Conservation (phyloP, 2,113 vertebrate species). For the Emydura subglobosa region DNA sequence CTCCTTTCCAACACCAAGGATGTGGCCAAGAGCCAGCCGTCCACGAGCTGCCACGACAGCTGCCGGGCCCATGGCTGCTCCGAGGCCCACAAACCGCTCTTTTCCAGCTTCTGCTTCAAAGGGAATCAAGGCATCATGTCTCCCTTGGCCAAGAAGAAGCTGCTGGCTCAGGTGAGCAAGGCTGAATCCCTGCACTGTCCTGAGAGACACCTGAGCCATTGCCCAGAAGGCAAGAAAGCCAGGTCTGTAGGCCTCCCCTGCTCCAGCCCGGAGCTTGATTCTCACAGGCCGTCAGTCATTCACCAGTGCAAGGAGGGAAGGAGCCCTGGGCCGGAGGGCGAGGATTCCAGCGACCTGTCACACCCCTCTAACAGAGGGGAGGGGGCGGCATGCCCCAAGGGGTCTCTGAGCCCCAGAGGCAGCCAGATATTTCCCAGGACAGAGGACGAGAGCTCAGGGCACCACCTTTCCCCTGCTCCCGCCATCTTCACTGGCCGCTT, state of each 20-base stretch:
- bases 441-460: neutral
- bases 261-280: neutral
- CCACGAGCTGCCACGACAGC: neutral
- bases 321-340: neutral
- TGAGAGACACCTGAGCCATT: constrained; percentile 56
- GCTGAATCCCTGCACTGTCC: constrained; percentile 67
- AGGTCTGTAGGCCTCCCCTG: fast-evolving
- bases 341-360: neutral
- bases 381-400: neutral
- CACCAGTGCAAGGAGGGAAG: neutral
- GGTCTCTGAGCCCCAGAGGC: neutral
- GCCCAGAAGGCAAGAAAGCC: neutral
- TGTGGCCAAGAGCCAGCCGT: neutral
- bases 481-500: constrained; percentile 69
- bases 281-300: fast-evolving
- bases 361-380: neutral
- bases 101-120: constrained; percentile 76
- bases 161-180: constrained; percentile 90
- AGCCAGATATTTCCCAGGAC: neutral
- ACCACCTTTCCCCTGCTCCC: fast-evolving
- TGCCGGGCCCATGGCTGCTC: constrained; percentile 59
- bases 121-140: constrained; percentile 88
- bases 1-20: neutral
- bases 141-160: constrained; percentile 94
- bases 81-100: constrained; percentile 75